phyloP scores from a whole-genome alignment of 2,113 vertebrate species.

The Casuarius casuarius region DNA sequence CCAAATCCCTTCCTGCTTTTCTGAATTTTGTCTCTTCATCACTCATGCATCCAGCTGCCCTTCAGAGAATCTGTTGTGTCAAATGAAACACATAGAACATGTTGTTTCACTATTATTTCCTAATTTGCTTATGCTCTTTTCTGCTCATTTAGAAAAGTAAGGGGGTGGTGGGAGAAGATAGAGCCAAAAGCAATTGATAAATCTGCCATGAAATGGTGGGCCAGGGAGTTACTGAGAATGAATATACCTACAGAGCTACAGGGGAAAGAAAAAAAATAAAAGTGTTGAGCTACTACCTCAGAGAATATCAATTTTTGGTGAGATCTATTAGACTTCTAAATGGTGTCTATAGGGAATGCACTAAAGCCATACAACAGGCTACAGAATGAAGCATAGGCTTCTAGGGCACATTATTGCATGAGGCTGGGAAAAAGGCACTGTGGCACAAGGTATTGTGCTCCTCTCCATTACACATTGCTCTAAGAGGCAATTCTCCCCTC shows the following conservation, averaged over 20 bases:
- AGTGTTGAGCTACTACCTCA: not conserved
- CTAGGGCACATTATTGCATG: not conserved
- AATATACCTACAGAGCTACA: not conserved
- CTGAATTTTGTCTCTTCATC: constrained; percentile 40
- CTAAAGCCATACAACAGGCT: not conserved
- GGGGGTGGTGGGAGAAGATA: not conserved
- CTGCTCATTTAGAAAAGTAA: constrained; percentile 17
- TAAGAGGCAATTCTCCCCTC: not conserved
- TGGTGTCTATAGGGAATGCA: not conserved
- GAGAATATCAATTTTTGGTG: not conserved
- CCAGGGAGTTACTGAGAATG: not conserved
- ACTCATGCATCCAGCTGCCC: constrained; percentile 12
- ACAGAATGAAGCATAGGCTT: not conserved
- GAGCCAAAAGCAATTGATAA: not conserved
- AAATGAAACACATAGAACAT: not conserved
- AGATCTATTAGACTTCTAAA: not conserved
- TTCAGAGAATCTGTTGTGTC: constrained; percentile 47
- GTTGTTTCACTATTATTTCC: constrained; percentile 32
- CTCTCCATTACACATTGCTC: not conserved
- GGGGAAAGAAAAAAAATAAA: not conserved
- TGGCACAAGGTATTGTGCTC: not conserved
- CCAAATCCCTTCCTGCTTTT: constrained; percentile 28
- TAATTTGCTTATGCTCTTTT: constrained; percentile 44
- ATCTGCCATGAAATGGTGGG: constrained; percentile 1
- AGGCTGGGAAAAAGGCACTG: not conserved